Percentiles rank a stretch among this genome's conserved stretches.
Evolutionary conservation across 2,113 vertebrate genomes (phyloP).

Genomic region (Anthoscopus minutus): DNA sequence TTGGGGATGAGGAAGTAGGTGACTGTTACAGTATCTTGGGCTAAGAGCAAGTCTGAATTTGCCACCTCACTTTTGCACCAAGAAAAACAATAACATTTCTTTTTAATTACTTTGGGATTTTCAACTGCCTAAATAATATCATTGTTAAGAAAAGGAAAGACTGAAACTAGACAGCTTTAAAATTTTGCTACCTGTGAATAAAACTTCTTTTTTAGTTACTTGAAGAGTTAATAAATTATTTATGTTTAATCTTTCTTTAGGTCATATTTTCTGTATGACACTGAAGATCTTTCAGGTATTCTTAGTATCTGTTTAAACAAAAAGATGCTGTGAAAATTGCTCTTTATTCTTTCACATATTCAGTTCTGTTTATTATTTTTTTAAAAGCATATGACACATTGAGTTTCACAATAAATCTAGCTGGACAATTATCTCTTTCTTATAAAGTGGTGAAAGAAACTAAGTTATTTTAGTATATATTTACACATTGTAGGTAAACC

Average conservation of each 20-base stretch:
- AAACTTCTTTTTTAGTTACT: neutral
- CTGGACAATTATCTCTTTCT: neutral
- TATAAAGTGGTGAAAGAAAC: neutral
- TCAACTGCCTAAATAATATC: constrained; percentile 67
- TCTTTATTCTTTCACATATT: neutral
- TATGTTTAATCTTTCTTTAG: neutral
- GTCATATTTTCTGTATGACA: neutral
- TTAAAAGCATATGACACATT: neutral
- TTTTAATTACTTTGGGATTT: constrained; percentile 68
- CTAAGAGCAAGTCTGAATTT: neutral
- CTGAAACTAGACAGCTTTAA: neutral
- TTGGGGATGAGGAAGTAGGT: neutral
- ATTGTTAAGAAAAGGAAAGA: constrained; percentile 54
- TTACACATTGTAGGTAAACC: neutral
- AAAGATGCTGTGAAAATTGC: neutral
- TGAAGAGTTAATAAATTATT: neutral
- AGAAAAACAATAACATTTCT: constrained; percentile 64
- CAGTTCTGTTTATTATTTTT: neutral
- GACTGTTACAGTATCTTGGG: neutral
- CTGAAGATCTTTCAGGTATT: neutral
- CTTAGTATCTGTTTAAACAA: neutral
- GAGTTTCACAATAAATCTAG: neutral
- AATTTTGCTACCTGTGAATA: neutral
- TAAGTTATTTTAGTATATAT: neutral
- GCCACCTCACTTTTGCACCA: constrained; percentile 56